Conservation (phyloP, 2,888 invertebrate species). For the Coremacera marginata region DNA sequence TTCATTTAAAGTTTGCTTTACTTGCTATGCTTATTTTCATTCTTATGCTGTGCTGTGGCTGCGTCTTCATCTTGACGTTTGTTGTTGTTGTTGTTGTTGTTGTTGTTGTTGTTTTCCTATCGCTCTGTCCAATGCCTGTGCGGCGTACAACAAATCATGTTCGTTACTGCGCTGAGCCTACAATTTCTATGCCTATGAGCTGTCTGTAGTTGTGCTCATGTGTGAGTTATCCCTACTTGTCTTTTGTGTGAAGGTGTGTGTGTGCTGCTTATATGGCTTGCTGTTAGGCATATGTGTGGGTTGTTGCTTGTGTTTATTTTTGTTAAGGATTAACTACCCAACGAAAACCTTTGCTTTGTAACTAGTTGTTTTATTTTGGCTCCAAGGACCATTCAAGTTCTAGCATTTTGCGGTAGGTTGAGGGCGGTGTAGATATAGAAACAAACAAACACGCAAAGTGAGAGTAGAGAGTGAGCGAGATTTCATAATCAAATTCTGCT, state of each 20-base stretch:
- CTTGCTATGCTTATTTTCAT: background rate
- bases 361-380: background rate
- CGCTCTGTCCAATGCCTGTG: constrained; percentile 6
- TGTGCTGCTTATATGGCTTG: background rate
- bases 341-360: constrained; percentile 16
- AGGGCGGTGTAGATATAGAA: background rate
- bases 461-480: background rate
- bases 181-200: constrained; percentile 9
- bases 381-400: constrained; percentile 2
- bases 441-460: background rate
- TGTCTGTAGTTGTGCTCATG: background rate
- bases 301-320: constrained; percentile 5
- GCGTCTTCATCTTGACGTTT: background rate
- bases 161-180: constrained; percentile 30
- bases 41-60: background rate
- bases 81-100: constrained; percentile 24
- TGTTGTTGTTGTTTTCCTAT: background rate
- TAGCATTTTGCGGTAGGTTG: constrained; percentile 25
- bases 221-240: background rate
- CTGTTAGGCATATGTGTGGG: background rate
- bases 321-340: constrained; percentile 30
- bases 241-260: background rate
- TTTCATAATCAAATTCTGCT: background rate
- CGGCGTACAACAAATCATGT: background rate
- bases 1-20: background rate